A percentile compares a stretch with the other conserved stretches of the same genome.
phyloP scores from a whole-genome alignment of 2,888 invertebrate species.

The Kuschelorhynchus macadamiae region DNA sequence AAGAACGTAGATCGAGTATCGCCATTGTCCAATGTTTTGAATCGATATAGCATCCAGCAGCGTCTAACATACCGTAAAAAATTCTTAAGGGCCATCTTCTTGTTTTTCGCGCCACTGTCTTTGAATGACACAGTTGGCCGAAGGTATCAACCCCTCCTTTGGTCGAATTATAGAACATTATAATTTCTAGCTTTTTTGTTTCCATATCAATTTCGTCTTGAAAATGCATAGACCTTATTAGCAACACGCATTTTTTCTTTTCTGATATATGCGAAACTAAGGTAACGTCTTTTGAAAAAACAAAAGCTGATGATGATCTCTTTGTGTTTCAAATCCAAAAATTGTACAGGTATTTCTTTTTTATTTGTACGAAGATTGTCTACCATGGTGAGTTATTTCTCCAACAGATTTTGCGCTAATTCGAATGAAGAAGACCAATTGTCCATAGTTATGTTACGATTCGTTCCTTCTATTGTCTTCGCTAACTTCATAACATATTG shows the following conservation, averaged over 20 bases:
- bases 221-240: slow-evolving; percentile 44
- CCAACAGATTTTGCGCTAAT: slow-evolving; percentile 30
- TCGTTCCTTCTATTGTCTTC: slow-evolving; percentile 29
- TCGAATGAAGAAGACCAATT: slow-evolving; percentile 39
- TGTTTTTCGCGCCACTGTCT: slow-evolving; percentile 50
- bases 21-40: too few relatives aligned
- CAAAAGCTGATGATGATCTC: slow-evolving; percentile 30
- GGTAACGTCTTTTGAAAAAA: slow-evolving; percentile 32
- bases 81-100: slow-evolving; percentile 54
- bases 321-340: slow-evolving; percentile 23
- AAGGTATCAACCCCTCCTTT: slow-evolving; percentile 56
- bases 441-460: slow-evolving; percentile 36
- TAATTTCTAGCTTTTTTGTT: slow-evolving; percentile 44
- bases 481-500: slow-evolving; percentile 34
- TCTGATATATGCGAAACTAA: slow-evolving; percentile 18
- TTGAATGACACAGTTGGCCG: slow-evolving; percentile 49
- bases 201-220: slow-evolving; percentile 39
- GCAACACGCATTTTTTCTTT: slow-evolving; percentile 34
- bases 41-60: slow-evolving; percentile 23
- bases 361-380: slow-evolving; percentile 31
- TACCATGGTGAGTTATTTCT: slow-evolving; percentile 26
- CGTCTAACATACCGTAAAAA: slow-evolving; percentile 53
- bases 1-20: too few relatives aligned
- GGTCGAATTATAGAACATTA: slow-evolving; percentile 45
- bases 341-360: slow-evolving; percentile 26